Evolutionary conservation across 2,888 invertebrate genomes (phyloP).

Genomic region (Spicauda simplicius): DNA sequence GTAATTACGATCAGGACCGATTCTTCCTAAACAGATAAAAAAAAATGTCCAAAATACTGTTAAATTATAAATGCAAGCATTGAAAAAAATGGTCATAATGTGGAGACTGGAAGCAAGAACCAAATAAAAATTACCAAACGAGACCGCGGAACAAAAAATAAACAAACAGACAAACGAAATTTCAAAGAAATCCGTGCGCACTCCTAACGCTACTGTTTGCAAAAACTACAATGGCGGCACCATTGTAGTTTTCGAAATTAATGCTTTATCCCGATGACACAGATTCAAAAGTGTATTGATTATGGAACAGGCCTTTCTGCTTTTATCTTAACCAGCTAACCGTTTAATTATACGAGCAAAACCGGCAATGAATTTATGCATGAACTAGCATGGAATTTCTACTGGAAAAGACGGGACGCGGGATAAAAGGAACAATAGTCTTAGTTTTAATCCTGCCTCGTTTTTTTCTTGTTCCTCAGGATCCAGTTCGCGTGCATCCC

Average conservation of each 20-base stretch:
- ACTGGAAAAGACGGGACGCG: constrained; percentile 55
- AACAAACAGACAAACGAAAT: constrained; percentile 57
- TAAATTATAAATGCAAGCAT: too few species aligned
- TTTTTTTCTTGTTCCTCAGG: constrained; percentile 61
- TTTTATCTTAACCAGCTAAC: constrained; percentile 65
- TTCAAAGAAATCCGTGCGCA: constrained; percentile 66
- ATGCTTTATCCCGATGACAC: constrained; percentile 50
- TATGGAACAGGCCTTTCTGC: constrained; percentile 47
- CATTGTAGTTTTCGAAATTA: constrained; percentile 47
- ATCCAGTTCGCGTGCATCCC: constrained; percentile 68
- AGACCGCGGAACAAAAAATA: constrained; percentile 56
- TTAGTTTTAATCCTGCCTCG: constrained; percentile 76
- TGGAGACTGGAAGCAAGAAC: constrained; percentile 24
- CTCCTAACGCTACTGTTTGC: constrained; percentile 59
- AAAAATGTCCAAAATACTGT: too few species aligned
- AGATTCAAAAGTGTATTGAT: constrained; percentile 48
- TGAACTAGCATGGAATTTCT: constrained; percentile 73
- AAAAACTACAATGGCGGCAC: constrained; percentile 52
- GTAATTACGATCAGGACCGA: too few species aligned
- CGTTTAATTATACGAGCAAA: constrained; percentile 77
- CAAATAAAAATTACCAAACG: constrained; percentile 57
- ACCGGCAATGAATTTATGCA: constrained; percentile 82
- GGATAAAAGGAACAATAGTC: constrained; percentile 80
- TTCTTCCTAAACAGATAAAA: too few species aligned
- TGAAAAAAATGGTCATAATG: background rate